Evolutionary conservation across 2,888 invertebrate genomes (phyloP).

Genomic region (Xestia c-nigrum): DNA sequence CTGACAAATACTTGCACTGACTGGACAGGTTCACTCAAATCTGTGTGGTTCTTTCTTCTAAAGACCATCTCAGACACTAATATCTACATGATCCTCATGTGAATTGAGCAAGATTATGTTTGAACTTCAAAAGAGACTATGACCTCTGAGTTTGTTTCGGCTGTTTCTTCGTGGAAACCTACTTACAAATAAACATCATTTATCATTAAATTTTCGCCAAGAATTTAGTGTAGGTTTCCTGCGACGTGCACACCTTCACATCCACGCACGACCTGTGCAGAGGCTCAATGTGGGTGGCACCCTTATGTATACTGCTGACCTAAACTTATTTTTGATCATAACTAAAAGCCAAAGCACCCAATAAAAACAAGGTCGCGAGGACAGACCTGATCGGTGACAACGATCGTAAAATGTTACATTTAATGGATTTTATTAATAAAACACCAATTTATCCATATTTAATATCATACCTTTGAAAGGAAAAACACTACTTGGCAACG

Average conservation of each 20-base stretch:
- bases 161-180: too few relatives aligned
- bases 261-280: neutral
- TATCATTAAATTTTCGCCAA: neutral
- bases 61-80: too few relatives aligned
- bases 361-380: conserved; percentile 8
- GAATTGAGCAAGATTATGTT: too few relatives aligned
- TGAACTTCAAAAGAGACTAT: too few relatives aligned
- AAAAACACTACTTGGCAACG: neutral
- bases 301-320: neutral
- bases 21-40: too few relatives aligned
- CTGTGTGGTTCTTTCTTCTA: too few relatives aligned
- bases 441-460: neutral
- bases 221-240: neutral
- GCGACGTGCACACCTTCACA: neutral
- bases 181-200: too few relatives aligned
- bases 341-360: neutral
- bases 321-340: neutral
- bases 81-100: too few relatives aligned
- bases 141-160: too few relatives aligned
- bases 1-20: too few relatives aligned
- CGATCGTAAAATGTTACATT: neutral
- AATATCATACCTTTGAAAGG: neutral
- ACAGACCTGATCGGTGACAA: neutral
- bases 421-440: conserved; percentile 11
- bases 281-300: neutral